Evolutionary conservation across 2,888 invertebrate genomes (phyloP).

Genomic region (Philaethria dido): DNA sequence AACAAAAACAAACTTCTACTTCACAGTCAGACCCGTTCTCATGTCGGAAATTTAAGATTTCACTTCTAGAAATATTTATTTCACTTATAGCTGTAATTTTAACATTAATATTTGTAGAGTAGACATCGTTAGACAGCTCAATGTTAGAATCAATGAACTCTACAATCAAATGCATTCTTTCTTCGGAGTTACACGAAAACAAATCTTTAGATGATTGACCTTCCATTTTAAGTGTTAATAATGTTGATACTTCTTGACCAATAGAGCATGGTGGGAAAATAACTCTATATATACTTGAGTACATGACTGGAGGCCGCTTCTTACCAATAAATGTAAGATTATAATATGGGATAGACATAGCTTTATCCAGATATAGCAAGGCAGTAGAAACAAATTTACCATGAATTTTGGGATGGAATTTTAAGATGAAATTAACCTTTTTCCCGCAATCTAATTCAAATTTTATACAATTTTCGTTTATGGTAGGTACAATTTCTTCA

Average conservation of each 20-base stretch:
- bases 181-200: constrained; percentile 61
- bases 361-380: constrained; percentile 68
- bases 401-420: constrained; percentile 68
- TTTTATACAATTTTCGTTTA: constrained; percentile 63
- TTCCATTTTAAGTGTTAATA: constrained; percentile 60
- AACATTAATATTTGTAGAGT: constrained; percentile 58
- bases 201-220: constrained; percentile 51
- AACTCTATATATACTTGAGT: constrained; percentile 59
- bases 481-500: constrained; percentile 52
- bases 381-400: constrained; percentile 69
- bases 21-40: constrained; percentile 64
- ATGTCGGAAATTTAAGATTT: constrained; percentile 61
- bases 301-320: constrained; percentile 60
- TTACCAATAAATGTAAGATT: constrained; percentile 73
- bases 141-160: constrained; percentile 52
- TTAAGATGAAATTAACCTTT: constrained; percentile 55
- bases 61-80: constrained; percentile 51
- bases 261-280: constrained; percentile 69
- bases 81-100: constrained; percentile 55
- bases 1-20: constrained; percentile 67
- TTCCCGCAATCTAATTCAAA: constrained; percentile 61
- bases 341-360: constrained; percentile 66
- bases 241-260: constrained; percentile 53
- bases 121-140: constrained; percentile 46
- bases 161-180: constrained; percentile 56